Evolutionary conservation across 2,888 invertebrate genomes (phyloP), one percentile per base, ranked within the genome.

Genomic region (Cheilosia impressa): DNA sequence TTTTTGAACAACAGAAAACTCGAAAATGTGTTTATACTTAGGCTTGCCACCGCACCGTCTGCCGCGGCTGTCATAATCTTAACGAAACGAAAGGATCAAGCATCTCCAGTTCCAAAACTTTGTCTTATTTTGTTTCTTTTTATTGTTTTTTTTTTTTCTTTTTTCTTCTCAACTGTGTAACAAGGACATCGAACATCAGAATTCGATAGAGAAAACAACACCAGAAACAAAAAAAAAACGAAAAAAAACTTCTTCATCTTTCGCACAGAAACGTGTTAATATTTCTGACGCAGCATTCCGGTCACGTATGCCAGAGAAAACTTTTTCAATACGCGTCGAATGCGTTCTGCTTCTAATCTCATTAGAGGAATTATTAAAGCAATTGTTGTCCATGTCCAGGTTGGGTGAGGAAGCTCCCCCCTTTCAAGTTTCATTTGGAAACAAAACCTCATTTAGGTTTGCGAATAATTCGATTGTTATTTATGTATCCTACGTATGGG

Each of bases 291-390:
- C 38, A 72, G 60, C 62, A 85, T 81, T 85, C 85, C 57, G 60
- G 81, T 85, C 85, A 85, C 85, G 85, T 85, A 85, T 76, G 81
- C 63, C 62, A 57, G 75, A 77, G 85, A 53, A 85, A 85, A 85
- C 66, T 85, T 85, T 85, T 85, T 85, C 85, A 85, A 85, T 85
- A 85, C 85, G 85, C 80, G 75, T 81, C 85, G 71, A 85, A 85
- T 85, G 81, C 85, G 85, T 85, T 85, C 71, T 81, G 85, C 76
- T 81, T 72, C 81, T 81, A 85, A 85, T 85, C 85, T 85, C 85
- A 81, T 85, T 85, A 85, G 81, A 81, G 81, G 68, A 81, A 81
- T 85, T 85, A 85, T 85, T 81, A 81, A 85, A 80, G 85, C 85
- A 85, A 85, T 85, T 85, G 85, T 85, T 85, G 81, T 77, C 81